Conservation (phyloP, 2,113 vertebrate species). For the Centropus bengalensis region DNA sequence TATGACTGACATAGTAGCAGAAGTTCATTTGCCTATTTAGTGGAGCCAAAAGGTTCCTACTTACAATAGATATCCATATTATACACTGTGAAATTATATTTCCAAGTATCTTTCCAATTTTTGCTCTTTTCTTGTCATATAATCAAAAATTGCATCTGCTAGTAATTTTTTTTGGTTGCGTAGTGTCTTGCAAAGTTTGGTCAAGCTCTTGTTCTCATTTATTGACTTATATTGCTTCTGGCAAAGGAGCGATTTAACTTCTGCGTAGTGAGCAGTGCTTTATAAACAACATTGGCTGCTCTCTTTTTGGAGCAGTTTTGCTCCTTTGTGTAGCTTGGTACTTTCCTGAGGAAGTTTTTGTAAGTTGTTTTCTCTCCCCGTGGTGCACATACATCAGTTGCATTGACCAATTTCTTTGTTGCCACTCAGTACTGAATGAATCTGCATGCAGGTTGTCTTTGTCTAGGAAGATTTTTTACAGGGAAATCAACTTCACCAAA, state of each 20-base stretch:
- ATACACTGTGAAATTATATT: not conserved
- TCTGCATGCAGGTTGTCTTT: conserved; percentile 13
- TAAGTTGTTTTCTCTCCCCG: not conserved
- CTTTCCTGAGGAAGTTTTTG: not conserved
- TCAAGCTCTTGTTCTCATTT: not conserved
- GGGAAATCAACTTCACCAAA: conserved; percentile 12
- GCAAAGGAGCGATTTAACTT: not conserved
- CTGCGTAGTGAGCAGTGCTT: not conserved
- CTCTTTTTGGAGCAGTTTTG: not conserved
- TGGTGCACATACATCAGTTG: not conserved
- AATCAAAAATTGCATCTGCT: not conserved
- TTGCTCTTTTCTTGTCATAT: not conserved
- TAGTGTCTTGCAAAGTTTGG: not conserved
- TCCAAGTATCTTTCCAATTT: not conserved
- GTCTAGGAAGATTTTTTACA: conserved; percentile 3
- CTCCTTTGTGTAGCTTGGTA: not conserved
- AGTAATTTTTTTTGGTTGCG: not conserved
- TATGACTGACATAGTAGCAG: not conserved
- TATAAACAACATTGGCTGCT: not conserved
- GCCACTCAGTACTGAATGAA: not conserved
- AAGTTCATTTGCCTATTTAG: not conserved
- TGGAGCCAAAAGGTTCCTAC: not conserved
- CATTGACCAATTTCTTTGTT: not conserved
- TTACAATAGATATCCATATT: not conserved
- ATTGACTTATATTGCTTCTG: not conserved